Evolutionary conservation across 2,888 invertebrate species (phyloP).

Genomic region (Bombylius discolor): DNA sequence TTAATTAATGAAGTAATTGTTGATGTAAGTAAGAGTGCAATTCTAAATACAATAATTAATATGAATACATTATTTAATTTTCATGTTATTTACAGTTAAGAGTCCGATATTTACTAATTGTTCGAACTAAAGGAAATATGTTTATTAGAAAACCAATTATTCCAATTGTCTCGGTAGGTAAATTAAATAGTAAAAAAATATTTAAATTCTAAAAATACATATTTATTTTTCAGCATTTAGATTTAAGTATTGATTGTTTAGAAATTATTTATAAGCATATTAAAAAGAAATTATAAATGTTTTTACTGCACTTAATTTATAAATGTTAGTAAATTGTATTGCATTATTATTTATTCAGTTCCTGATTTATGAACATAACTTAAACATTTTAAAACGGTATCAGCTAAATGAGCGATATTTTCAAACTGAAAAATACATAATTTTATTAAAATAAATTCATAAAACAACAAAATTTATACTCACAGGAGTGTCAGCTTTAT

Average conservation of each 20-base stretch:
- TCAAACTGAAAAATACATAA: too few relatives aligned
- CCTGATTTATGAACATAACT: too few relatives aligned
- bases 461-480: too few relatives aligned
- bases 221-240: constrained; percentile 23
- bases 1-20: constrained; percentile 38
- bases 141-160: constrained; percentile 30
- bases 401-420: too few relatives aligned
- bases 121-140: constrained; percentile 30
- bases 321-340: too few relatives aligned
- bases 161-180: constrained; percentile 32
- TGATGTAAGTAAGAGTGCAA: constrained; percentile 24
- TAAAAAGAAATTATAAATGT: constrained; percentile 5
- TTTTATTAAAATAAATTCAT: too few relatives aligned
- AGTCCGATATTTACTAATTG: constrained; percentile 32
- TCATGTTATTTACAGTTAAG: constrained; percentile 26
- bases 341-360: too few relatives aligned
- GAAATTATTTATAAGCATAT: constrained; percentile 26
- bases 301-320: too few relatives aligned
- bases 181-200: too few relatives aligned
- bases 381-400: too few relatives aligned
- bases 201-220: too few relatives aligned
- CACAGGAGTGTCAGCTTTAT: too few relatives aligned
- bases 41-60: background rate
- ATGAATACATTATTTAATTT: background rate
- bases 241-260: constrained; percentile 32